A percentile compares a stretch with the other conserved stretches of the same genome.
These are phyloP conservation scores for Helicoverpa armigera DNA, from an alignment of 1,140 invertebrate species.

Conservation along the genomic window DNA sequence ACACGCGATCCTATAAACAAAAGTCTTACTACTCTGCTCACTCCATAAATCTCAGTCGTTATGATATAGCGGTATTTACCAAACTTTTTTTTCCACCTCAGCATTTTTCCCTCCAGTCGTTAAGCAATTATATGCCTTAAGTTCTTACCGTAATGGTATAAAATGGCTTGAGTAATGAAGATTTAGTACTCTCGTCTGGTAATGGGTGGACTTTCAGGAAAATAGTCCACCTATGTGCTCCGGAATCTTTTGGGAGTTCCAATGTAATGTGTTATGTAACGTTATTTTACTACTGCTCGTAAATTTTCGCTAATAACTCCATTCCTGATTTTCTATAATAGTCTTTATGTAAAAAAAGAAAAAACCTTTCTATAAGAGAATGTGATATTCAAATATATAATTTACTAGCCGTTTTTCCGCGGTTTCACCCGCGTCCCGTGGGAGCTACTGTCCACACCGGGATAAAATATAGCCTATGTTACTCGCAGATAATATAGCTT, in stretches of 20 bases:
- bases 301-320: neutral
- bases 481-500: no score
- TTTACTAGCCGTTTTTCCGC: no score
- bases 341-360: no score
- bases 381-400: no score
- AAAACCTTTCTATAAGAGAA: no score
- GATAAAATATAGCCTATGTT: no score
- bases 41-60: conserved; percentile 49
- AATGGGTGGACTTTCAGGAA: conserved; percentile 44
- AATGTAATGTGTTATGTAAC: conserved; percentile 1
- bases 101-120: conserved; percentile 12
- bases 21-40: conserved; percentile 34
- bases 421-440: no score
- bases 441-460: no score
- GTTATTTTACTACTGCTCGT: neutral
- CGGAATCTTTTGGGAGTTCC: conserved; percentile 25
- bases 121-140: conserved; percentile 48
- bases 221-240: conserved; percentile 33
- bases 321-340: no score
- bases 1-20: conserved; percentile 49
- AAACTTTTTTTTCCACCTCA: conserved; percentile 45
- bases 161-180: conserved; percentile 42
- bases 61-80: conserved; percentile 49
- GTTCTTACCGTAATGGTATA: conserved; percentile 39
- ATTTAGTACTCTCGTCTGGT: conserved; percentile 23